These are phyloP conservation scores for Globia sparganii DNA, from an alignment of 2,888 invertebrate species.

Conservation along the genomic window DNA sequence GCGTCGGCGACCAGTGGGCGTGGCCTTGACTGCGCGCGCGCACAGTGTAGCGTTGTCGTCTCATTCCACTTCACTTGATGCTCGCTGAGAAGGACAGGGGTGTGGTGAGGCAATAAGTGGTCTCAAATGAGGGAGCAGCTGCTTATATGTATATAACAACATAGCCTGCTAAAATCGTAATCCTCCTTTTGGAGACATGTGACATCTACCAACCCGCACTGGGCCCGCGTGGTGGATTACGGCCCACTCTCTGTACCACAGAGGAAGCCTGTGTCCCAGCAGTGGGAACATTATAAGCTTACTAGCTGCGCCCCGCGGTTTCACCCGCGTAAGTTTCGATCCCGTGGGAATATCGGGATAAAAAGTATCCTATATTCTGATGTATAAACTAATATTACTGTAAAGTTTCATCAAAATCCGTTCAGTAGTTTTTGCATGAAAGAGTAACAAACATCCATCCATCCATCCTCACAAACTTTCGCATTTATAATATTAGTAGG, in stretches of 20 bases:
- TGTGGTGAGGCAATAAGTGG: background rate
- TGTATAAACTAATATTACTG: too few relatives aligned
- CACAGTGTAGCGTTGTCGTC: slow-evolving; percentile 13
- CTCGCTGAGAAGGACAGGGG: slow-evolving; percentile 23
- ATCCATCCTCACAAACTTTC: too few relatives aligned
- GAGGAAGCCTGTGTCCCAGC: background rate
- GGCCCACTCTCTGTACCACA: background rate
- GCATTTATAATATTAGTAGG: too few relatives aligned
- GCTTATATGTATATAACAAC: background rate
- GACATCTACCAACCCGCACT: background rate
- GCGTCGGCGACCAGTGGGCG: slow-evolving; percentile 59
- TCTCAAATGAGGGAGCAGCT: background rate
- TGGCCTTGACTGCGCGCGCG: slow-evolving; percentile 61
- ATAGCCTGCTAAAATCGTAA: background rate
- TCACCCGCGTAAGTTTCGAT: too few relatives aligned
- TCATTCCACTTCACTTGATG: slow-evolving; percentile 46
- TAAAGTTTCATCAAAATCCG: too few relatives aligned
- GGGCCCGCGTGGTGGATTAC: too few relatives aligned
- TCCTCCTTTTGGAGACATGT: background rate
- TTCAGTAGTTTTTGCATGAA: too few relatives aligned
- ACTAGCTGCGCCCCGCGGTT: too few relatives aligned
- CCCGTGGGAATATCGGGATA: too few relatives aligned
- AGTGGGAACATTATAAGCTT: background rate
- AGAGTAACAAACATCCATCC: too few relatives aligned
- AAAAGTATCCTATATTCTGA: too few relatives aligned